phyloP scores from a whole-genome alignment of 2,113 vertebrate genomes.

The Gasterosteus nipponicus region DNA sequence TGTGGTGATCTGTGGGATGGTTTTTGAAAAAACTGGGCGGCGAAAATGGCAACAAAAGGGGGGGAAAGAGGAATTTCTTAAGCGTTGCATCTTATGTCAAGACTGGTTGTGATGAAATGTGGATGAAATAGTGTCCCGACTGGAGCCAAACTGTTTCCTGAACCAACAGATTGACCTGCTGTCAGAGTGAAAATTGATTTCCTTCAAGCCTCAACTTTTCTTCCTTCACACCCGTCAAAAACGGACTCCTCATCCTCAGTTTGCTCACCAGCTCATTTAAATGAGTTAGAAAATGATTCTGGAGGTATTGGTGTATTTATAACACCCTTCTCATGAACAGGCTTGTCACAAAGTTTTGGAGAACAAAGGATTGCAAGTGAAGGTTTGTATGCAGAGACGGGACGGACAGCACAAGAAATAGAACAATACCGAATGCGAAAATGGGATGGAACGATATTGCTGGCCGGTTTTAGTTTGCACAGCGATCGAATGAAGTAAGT shows the following conservation, averaged over 20 bases:
- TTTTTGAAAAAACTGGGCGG: background rate
- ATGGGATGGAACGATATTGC: conserved; percentile 19
- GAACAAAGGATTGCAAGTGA: conserved; percentile 41
- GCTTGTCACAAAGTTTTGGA: conserved; percentile 17
- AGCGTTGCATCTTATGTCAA: conserved; percentile 35
- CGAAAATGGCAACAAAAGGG: conserved; percentile 3
- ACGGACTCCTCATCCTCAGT: conserved; percentile 20
- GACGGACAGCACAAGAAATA: conserved; percentile 14
- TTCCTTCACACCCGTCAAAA: conserved; percentile 20
- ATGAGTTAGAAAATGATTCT: conserved; percentile 35
- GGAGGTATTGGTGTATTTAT: conserved; percentile 48
- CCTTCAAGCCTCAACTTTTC: conserved; percentile 29
- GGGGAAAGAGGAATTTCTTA: conserved; percentile 17
- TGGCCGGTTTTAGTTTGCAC: conserved; percentile 27
- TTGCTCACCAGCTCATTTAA: conserved; percentile 43
- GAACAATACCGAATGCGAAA: conserved; percentile 16
- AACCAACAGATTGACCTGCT: conserved; percentile 41
- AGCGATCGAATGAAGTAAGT: background rate
- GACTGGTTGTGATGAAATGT: conserved; percentile 63
- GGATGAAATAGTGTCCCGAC: conserved; percentile 57
- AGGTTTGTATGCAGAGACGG: conserved; percentile 7
- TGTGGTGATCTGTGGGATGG: background rate
- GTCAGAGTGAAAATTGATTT: conserved; percentile 27
- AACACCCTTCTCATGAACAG: conserved; percentile 37
- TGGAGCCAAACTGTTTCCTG: conserved; percentile 39